These are phyloP conservation scores for Drosophila heteroneura DNA, from an alignment of 2,888 invertebrate species.

Conservation along the genomic window DNA sequence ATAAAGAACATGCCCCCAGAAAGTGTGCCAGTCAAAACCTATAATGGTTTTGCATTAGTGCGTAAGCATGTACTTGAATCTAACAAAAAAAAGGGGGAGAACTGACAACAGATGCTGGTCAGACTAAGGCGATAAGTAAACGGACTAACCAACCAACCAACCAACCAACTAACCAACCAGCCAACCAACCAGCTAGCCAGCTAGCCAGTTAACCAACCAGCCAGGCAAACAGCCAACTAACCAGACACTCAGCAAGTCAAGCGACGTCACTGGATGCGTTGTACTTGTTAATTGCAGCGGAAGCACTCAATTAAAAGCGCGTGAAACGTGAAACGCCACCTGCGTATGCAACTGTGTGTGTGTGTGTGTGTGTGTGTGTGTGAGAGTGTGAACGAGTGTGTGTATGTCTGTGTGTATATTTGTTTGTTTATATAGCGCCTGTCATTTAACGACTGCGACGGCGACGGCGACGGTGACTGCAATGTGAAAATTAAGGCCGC, in stretches of 20 bases:
- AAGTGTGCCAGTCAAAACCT: slow-evolving; percentile 75
- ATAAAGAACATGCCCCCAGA: slow-evolving; percentile 17
- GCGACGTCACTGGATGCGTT: slow-evolving; percentile 63
- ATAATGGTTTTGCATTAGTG: slow-evolving; percentile 74
- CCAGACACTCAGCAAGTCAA: slow-evolving; percentile 39
- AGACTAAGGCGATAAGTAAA: slow-evolving; percentile 34
- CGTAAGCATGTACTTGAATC: slow-evolving; percentile 67
- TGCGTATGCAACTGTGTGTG: slow-evolving; percentile 43
- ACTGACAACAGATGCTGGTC: slow-evolving; percentile 41
- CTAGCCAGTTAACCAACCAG: background rate
- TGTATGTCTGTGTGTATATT: background rate
- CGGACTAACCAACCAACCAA: slow-evolving; percentile 13
- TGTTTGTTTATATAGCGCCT: slow-evolving; percentile 41
- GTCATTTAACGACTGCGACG: slow-evolving; percentile 44
- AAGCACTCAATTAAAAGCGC: slow-evolving; percentile 80
- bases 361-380: slow-evolving; percentile 1
- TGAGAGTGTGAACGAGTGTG: slow-evolving; percentile 1
- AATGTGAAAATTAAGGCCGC: slow-evolving; percentile 72
- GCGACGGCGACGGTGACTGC: slow-evolving; percentile 27
- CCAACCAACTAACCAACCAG: slow-evolving; percentile 9
- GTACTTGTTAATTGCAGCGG: slow-evolving; percentile 80
- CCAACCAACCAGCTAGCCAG: slow-evolving; percentile 9
- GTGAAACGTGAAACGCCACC: slow-evolving; percentile 78
- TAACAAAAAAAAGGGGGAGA: slow-evolving; percentile 45
- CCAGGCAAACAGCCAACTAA: slow-evolving; percentile 16